Evolutionary conservation across 2,888 invertebrate genomes (phyloP).

Genomic region (Papilio gigon): DNA sequence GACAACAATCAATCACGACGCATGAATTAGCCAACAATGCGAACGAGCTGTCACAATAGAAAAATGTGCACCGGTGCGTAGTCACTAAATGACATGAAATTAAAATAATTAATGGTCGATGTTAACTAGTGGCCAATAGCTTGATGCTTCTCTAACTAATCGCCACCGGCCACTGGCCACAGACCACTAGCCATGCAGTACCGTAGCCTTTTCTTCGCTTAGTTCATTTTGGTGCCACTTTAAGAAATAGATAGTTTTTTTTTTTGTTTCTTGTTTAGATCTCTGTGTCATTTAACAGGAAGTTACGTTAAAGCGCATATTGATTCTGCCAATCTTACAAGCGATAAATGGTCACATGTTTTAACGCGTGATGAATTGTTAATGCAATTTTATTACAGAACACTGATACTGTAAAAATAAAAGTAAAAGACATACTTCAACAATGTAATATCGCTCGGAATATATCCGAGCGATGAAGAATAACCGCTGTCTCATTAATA

Average conservation of each 20-base stretch:
- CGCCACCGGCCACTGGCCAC: background rate
- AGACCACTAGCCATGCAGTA: background rate
- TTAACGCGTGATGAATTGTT: background rate
- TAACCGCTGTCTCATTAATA: background rate
- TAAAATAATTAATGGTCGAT: slow-evolving; percentile 53
- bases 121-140: slow-evolving; percentile 30
- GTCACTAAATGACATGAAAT: slow-evolving; percentile 52
- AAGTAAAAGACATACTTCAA: too few species aligned
- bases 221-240: background rate
- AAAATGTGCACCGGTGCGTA: slow-evolving; percentile 39
- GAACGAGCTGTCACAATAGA: slow-evolving; percentile 37
- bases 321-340: too few species aligned
- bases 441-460: background rate
- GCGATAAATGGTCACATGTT: background rate
- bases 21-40: slow-evolving; percentile 40
- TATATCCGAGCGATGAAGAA: background rate
- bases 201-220: background rate
- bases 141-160: slow-evolving; percentile 15
- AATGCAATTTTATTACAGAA: background rate
- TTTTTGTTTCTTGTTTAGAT: too few species aligned
- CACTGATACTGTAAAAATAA: background rate
- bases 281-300: too few species aligned
- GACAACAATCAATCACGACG: slow-evolving; percentile 18
- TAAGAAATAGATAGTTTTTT: background rate
- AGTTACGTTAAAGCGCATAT: too few species aligned